Conservation (phyloP, 2,888 invertebrate species). For the Lasioglossum zephyrum region DNA sequence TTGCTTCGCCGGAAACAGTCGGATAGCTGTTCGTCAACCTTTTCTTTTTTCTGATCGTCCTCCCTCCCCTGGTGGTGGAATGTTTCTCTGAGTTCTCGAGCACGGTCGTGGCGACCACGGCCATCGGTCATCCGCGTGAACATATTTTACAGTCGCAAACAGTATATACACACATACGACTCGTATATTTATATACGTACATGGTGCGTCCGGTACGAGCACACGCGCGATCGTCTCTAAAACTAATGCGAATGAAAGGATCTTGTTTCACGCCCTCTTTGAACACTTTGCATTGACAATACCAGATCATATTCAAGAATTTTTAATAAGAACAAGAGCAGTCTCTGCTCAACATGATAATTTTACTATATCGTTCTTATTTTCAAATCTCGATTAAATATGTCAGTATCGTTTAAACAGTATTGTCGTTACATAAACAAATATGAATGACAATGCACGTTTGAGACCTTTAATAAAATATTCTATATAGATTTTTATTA, state of each 20-base stretch:
- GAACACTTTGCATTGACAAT: not conserved
- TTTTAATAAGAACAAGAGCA: not conserved
- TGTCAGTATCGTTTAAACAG: not conserved
- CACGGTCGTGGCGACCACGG: conserved; percentile 57
- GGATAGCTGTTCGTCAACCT: conserved; percentile 30
- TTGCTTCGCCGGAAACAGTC: conserved; percentile 37
- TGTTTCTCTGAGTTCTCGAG: conserved; percentile 69
- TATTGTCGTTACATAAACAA: not conserved
- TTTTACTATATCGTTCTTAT: not conserved
- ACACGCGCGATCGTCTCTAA: not conserved
- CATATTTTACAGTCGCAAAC: conserved; percentile 66
- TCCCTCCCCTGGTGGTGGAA: conserved; percentile 63
- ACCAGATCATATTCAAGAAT: not conserved
- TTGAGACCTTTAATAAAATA: not conserved
- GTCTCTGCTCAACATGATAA: not conserved
- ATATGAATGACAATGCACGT: not conserved
- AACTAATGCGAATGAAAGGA: not conserved
- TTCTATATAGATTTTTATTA: not conserved
- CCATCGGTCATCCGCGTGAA: conserved; percentile 64
- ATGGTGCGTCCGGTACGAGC: not conserved
- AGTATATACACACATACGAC: conserved; percentile 57
- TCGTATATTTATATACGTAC: conserved; percentile 63
- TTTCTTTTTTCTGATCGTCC: conserved; percentile 22
- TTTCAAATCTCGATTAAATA: not conserved
- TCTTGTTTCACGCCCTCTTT: not conserved